Base-by-base conservation (phyloP, 2,797 vertebrate genomes). In the Dermochelys coriacea region DNA sequence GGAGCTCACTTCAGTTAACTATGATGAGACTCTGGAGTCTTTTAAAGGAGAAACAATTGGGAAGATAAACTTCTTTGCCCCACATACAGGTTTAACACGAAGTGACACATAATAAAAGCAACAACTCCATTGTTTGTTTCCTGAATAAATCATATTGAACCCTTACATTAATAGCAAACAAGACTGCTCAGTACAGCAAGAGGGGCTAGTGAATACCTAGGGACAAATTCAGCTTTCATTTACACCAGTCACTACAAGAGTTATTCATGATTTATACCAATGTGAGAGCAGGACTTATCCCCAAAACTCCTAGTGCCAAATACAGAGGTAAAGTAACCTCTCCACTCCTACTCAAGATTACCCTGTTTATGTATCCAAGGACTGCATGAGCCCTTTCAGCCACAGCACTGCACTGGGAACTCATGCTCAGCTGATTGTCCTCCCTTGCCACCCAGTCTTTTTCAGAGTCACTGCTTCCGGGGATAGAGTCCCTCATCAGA, bases 11-110 rank as follows among this genome's bases (percentile, higher is more conserved):
- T 95, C 88, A 68, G 6, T 27, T 55, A 31, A 92, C 10, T 52
- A 3, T 79, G 54, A 77, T 68, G 50, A 41, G 29, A 23, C 68
- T 93, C 52, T 9, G 21, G 71, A 92, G 49, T 84, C 21, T 85
- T 93, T 92, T 85, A 37, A 88, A 91, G 47, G 14, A 49, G 55
- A 90, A 86, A 82, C 6, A 79, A 57, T 41, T 64, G n/a, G 51
- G 88, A 95, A 95, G 50, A 93, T 93, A 91, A 92, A 96, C 93
- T 23, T 96, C 34, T 87, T 8, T 61, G 84, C 71, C 71, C 84
- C 54, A n/a, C 12, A 80, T 93, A 90, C 3, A 84, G 51, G 34
- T 87, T 82, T 91, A 89, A 88, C 4, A 52, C 4, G 10, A 57
- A 93, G 83, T 49, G 71, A 81, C 31, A 91, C 12, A 41, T 37